Conservation (phyloP, 2,888 invertebrate species). For the Lochmaea crataegi region DNA sequence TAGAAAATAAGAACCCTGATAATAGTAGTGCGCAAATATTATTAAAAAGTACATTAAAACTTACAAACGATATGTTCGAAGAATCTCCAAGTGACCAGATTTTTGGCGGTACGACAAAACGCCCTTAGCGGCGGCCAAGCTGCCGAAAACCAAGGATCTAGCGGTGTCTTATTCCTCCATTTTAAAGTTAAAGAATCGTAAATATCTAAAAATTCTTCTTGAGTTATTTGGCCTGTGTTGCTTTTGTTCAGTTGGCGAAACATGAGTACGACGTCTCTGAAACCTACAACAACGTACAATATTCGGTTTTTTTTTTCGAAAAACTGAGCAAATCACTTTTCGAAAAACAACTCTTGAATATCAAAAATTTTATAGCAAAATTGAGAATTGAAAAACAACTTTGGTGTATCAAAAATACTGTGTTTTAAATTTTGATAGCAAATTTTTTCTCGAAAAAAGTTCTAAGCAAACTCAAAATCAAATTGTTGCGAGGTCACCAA, state of each 20-base stretch:
- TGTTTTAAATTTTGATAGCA: no score
- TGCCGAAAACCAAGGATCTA: slow-evolving; percentile 80
- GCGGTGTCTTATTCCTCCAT: slow-evolving; percentile 79
- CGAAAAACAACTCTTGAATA: no score
- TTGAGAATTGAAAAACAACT: no score
- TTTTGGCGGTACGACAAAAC: slow-evolving; percentile 71
- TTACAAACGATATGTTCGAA: slow-evolving; percentile 80
- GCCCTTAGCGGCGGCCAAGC: slow-evolving; percentile 72
- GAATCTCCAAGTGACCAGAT: slow-evolving; percentile 76
- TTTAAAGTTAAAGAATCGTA: slow-evolving; percentile 79
- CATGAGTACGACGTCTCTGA: slow-evolving; percentile 80
- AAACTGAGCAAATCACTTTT: no score
- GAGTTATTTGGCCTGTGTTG: slow-evolving; percentile 73
- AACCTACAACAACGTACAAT: slow-evolving; percentile 65
- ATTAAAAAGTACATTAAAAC: slow-evolving; percentile 55
- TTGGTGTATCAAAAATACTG: no score
- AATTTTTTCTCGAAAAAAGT: no score
- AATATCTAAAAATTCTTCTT: slow-evolving; percentile 79
- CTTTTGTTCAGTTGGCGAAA: slow-evolving; percentile 82
- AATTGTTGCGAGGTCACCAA: no score
- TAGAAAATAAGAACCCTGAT: no score
- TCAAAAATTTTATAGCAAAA: no score
- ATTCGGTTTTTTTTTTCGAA: no score
- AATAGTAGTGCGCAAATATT: no score
- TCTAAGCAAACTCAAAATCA: no score